A percentile compares a stretch with the other conserved stretches of the same genome.
Conservation (phyloP, 2,888 invertebrate genomes). For the Bruchidius siliquastri region DNA sequence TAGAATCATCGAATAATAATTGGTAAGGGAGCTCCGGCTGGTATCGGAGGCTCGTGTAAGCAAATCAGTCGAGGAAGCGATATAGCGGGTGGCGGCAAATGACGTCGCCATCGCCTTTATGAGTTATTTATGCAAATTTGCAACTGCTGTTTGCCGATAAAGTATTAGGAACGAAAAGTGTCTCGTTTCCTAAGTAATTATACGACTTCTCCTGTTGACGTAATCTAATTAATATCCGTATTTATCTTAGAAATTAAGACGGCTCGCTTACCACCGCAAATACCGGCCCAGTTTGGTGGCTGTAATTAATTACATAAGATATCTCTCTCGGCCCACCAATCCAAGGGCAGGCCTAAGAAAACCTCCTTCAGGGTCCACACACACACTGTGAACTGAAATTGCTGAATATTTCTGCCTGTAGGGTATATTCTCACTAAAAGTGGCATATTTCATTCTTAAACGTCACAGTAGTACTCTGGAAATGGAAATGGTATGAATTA, state of each 20-base stretch:
- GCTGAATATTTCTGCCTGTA: too few species aligned
- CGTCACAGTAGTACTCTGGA: too few species aligned
- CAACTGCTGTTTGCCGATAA: conserved; percentile 43
- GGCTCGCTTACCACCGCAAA: conserved; percentile 46
- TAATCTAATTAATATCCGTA: conserved; percentile 48
- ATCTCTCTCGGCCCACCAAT: conserved; percentile 15
- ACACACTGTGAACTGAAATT: too few species aligned
- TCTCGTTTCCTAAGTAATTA: conserved; percentile 46
- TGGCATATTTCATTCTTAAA: too few species aligned
- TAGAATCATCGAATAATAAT: too few species aligned
- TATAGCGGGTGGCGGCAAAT: neutral
- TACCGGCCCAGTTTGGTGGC: conserved; percentile 40
- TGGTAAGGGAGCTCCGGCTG: neutral
- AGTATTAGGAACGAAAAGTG: conserved; percentile 47
- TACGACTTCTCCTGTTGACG: conserved; percentile 46
- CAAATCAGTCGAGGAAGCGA: neutral
- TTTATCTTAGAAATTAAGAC: conserved; percentile 48
- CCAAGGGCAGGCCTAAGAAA: neutral
- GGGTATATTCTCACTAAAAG: too few species aligned
- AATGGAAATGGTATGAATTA: too few species aligned
- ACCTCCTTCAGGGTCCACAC: neutral
- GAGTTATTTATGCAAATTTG: conserved; percentile 45
- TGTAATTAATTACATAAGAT: conserved; percentile 47
- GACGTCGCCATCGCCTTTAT: conserved; percentile 24
- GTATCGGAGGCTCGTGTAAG: neutral